Evolutionary conservation across 1,140 invertebrate species (phyloP).

Genomic region (Periplaneta americana): DNA sequence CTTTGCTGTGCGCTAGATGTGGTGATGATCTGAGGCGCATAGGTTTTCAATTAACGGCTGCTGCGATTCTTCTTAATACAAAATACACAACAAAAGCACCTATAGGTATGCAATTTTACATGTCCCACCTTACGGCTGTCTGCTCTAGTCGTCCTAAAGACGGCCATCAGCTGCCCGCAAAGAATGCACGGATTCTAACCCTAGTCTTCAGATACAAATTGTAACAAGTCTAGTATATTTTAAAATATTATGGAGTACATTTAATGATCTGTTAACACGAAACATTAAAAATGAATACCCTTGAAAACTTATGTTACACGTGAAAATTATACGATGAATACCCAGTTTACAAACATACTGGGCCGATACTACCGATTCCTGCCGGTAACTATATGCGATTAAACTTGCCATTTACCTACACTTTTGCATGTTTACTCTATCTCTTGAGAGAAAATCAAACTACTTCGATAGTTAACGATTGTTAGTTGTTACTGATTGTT

Average conservation of each 20-base stretch:
- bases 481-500: no score
- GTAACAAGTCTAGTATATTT: neutral
- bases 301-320: slow-evolving; percentile 12
- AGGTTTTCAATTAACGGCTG: neutral
- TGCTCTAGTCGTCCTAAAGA: slow-evolving; percentile 14
- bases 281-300: slow-evolving; percentile 10
- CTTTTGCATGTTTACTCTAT: neutral
- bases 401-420: neutral
- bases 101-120: slow-evolving; percentile 6
- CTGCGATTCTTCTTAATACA: neutral
- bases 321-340: slow-evolving; percentile 19
- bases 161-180: slow-evolving; percentile 21
- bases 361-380: slow-evolving; percentile 1
- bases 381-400: neutral
- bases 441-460: neutral
- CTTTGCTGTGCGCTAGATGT: neutral
- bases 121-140: slow-evolving; percentile 18
- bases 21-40: neutral
- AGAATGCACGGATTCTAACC: slow-evolving; percentile 16
- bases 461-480: no score
- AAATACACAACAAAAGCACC: neutral
- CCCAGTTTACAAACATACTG: slow-evolving; percentile 22
- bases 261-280: neutral
- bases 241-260: neutral
- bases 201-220: slow-evolving; percentile 11